Base-by-base conservation (phyloP, 2,888 invertebrate species). In the Liopterus haemorrhoidalis region DNA sequence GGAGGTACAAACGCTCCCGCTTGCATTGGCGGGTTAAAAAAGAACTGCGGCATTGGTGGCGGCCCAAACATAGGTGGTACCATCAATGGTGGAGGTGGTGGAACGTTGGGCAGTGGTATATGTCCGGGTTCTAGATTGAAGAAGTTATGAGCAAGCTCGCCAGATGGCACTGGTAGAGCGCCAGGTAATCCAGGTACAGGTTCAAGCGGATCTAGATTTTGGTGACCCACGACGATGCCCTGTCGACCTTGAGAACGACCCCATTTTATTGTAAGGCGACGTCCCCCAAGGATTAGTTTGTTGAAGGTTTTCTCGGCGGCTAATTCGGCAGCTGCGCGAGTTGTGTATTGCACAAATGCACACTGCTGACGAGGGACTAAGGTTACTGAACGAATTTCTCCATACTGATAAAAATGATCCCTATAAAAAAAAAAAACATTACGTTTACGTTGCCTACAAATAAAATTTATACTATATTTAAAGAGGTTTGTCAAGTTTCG, bases 381-480 rank as follows among this genome's bases (percentile, higher is more conserved):
- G 6, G 93, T 93, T 14, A 99, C 78, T 1, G 88, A 86, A 55
- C 99, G 81, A 48, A 99, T 94, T 69, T 99, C 99, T 11, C 99
- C 99, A 69, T 88, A 97, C 65, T 99, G 97, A 69, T 99, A 99
- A 69, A 99, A 99, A 61, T 96, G 89, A 62, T 96, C 94, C 52
- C 90, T 82, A 53, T 41, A 63, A 61, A 38, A 43, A 38, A 19
- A 49, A 31, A 44, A 27, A 47, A n/a, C n/a, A n/a, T n/a, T n/a
- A n/a, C n/a, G n/a, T n/a, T n/a, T n/a, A n/a, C n/a, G n/a, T n/a
- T n/a, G n/a, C n/a, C n/a, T 11, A 28, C 5, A 8, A 6, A 28
- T 11, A 19, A 5, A 5, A 37, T 25, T 37, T 37, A 4, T 14
- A 37, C 18, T 36, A 12, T 11, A 36, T 22, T 22, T 14, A 4